Conservation (phyloP, 2,113 vertebrate genomes). For the Noturus placidus region DNA sequence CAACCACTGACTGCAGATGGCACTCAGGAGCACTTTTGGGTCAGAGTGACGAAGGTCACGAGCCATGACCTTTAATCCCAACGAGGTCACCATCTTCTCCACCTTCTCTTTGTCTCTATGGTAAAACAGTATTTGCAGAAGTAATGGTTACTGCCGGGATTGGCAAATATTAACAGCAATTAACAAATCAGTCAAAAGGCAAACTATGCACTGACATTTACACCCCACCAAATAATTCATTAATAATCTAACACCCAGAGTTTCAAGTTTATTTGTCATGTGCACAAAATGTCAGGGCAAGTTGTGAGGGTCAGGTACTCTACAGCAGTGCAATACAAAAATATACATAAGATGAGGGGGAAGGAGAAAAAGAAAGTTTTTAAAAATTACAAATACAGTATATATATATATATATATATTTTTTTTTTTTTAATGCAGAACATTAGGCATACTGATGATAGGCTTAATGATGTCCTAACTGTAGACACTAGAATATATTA, state of each 20-base stretch:
- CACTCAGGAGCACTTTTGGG: slow-evolving; percentile 89
- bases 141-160: background rate
- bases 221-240: background rate
- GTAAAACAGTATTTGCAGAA: slow-evolving; percentile 18
- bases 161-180: background rate
- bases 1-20: slow-evolving; percentile 94
- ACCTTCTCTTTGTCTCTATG: slow-evolving; percentile 91
- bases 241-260: background rate
- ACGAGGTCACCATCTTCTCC: slow-evolving; percentile 87
- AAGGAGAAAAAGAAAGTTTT: background rate
- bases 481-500: too few species aligned
- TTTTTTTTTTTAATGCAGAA: too few species aligned
- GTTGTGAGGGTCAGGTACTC: background rate
- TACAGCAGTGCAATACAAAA: background rate
- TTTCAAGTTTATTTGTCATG: background rate
- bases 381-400: background rate
- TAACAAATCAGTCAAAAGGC: background rate
- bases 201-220: background rate
- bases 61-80: slow-evolving; percentile 82
- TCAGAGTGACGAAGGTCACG: slow-evolving; percentile 87
- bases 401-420: too few species aligned
- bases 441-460: too few species aligned
- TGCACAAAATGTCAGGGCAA: background rate
- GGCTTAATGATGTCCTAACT: too few species aligned
- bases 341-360: background rate